A percentile compares a stretch with the other conserved stretches of the same genome.
These are phyloP conservation scores for Aviceda subcristata DNA, from an alignment of 2,113 vertebrate species.

Conservation along the genomic window DNA sequence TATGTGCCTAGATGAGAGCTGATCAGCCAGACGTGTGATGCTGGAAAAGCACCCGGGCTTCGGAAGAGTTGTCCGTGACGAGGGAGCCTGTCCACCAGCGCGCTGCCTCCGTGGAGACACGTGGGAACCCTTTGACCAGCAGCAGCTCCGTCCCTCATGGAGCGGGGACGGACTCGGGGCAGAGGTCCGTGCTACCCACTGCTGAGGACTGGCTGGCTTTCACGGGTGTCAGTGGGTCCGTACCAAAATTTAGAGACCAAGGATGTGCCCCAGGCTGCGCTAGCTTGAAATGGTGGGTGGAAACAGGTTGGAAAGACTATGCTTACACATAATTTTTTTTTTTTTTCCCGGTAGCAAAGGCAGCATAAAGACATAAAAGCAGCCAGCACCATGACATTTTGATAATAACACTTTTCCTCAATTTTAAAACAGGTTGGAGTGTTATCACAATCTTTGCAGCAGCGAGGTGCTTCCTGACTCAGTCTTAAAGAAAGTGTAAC, in stretches of 20 bases:
- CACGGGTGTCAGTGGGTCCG: too few species aligned
- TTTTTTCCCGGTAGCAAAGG: neutral
- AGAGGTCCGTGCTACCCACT: neutral
- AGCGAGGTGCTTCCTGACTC: neutral
- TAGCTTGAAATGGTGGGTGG: neutral
- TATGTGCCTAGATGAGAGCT: neutral
- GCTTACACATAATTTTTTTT: neutral
- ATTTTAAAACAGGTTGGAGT: neutral
- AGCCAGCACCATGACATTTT: neutral
- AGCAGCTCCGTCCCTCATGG: accelerated
- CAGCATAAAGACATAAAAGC: neutral
- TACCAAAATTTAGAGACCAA: neutral
- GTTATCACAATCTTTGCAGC: neutral
- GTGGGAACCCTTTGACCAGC: neutral
- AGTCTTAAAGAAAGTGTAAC: neutral
- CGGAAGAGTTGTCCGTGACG: accelerated
- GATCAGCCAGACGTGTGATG: neutral
- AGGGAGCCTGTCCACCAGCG: neutral
- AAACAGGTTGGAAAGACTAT: neutral
- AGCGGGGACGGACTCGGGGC: accelerated
- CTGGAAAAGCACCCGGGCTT: neutral
- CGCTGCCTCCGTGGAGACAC: accelerated
- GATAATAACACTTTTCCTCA: neutral
- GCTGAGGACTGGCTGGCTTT: neutral
- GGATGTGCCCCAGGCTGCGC: neutral